These are phyloP conservation scores for Anguilla rostrata DNA, from an alignment of 2,113 vertebrate genomes.

Conservation along the genomic window DNA sequence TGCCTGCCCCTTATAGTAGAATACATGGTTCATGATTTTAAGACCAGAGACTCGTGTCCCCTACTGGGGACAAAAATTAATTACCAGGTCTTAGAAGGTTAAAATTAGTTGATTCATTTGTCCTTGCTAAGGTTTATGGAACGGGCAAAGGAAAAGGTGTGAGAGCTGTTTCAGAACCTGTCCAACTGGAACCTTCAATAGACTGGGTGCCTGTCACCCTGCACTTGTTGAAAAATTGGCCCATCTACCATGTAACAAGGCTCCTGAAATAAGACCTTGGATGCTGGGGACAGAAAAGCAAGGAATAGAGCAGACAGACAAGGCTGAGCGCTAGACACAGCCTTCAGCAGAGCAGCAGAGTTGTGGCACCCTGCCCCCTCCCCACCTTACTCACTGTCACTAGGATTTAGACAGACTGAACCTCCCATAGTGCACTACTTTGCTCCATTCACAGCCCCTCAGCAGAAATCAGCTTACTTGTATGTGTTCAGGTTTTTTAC, in stretches of 20 bases:
- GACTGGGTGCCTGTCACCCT: neutral
- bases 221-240: neutral
- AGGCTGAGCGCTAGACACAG: conserved; percentile 41
- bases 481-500: neutral
- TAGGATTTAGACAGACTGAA: conserved; percentile 31
- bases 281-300: conserved; percentile 21
- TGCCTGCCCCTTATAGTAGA: too few relatives aligned
- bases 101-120: conserved; percentile 10
- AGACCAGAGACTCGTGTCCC: too few relatives aligned
- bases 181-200: neutral
- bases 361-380: conserved; percentile 34
- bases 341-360: conserved; percentile 40
- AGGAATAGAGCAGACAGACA: conserved; percentile 46
- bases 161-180: neutral
- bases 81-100: neutral
- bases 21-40: too few relatives aligned
- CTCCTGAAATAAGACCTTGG: conserved; percentile 40
- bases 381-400: conserved; percentile 34
- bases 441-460: conserved; percentile 26
- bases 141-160: neutral
- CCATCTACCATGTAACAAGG: neutral
- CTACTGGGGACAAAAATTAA: too few relatives aligned
- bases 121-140: neutral
- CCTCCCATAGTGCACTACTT: conserved; percentile 5
- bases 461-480: neutral